Evolutionary conservation across 2,113 vertebrate species (phyloP).

Genomic region (Sturnus vulgaris): DNA sequence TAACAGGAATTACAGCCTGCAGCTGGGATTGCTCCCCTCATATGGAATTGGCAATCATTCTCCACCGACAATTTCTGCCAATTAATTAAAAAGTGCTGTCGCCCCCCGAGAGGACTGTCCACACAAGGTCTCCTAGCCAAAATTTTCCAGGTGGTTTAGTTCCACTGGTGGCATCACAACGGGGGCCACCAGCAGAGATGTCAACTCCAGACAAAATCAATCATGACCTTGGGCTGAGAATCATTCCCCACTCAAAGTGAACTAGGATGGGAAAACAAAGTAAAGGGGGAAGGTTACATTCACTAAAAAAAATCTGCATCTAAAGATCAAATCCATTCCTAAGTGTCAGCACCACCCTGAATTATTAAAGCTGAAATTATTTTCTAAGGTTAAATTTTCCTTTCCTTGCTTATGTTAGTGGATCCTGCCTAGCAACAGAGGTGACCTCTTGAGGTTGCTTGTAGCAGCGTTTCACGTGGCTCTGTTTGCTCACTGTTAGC

Average conservation of each 20-base stretch:
- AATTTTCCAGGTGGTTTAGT: neutral
- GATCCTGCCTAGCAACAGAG: slow-evolving; percentile 60
- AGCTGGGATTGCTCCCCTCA: neutral
- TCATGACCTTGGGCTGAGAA: neutral
- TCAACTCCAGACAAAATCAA: neutral
- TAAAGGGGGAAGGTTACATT: neutral
- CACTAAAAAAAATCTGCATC: neutral
- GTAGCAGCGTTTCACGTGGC: neutral
- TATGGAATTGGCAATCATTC: neutral
- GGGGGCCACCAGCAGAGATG: neutral
- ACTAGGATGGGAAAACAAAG: neutral
- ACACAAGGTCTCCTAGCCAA: neutral
- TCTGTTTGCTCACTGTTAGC: neutral
- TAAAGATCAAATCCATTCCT: neutral
- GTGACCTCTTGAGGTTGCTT: slow-evolving; percentile 32
- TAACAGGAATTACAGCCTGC: neutral
- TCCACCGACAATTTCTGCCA: neutral
- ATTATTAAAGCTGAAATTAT: neutral
- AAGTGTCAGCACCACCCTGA: neutral
- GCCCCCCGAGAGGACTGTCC: neutral
- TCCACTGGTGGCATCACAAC: neutral
- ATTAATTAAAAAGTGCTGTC: neutral
- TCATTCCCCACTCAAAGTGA: neutral
- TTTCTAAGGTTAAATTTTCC: neutral
- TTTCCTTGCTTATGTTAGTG: neutral